A percentile compares a stretch with the other conserved stretches of the same genome.
Conservation (phyloP, 92 coral and sea anemone genomes). For the Meandrina meandrites region DNA sequence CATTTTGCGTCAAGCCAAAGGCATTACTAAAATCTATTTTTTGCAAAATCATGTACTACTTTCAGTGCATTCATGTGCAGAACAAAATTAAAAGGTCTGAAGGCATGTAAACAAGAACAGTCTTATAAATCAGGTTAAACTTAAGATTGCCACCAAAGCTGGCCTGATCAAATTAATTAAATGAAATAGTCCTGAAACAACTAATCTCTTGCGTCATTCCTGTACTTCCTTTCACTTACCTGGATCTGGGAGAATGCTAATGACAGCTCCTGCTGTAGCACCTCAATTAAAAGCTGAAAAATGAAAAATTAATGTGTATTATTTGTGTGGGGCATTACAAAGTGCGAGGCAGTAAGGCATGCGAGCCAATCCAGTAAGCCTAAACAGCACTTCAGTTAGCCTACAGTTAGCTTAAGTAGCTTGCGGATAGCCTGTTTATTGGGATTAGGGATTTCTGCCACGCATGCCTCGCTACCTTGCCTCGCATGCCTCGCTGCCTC, state of each 20-base stretch:
- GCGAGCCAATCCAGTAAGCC: too few relatives aligned
- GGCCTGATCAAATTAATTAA: background rate
- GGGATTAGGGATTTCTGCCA: too few relatives aligned
- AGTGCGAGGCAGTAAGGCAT: too few relatives aligned
- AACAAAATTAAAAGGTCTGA: background rate
- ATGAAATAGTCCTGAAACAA: background rate
- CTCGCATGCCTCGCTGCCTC: too few relatives aligned
- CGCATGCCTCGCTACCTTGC: too few relatives aligned
- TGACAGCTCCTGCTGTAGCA: slow-evolving; percentile 86
- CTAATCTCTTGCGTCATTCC: background rate
- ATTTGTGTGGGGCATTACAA: too few relatives aligned
- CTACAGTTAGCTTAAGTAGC: too few relatives aligned
- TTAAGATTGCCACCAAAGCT: background rate
- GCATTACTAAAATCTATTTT: too few relatives aligned
- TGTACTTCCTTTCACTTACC: slow-evolving; percentile 36
- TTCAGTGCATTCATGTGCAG: background rate
- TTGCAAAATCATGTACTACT: too few relatives aligned
- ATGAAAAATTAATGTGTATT: background rate
- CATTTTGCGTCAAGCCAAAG: too few relatives aligned
- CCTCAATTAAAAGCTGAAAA: slow-evolving; percentile 76
- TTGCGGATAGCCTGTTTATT: too few relatives aligned
- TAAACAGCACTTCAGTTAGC: too few relatives aligned
- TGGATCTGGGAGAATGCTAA: slow-evolving; percentile 83
- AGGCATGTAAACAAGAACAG: background rate
- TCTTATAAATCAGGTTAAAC: background rate